Base-by-base conservation (phyloP, 2,888 invertebrate genomes). In the Crematogaster levior region DNA sequence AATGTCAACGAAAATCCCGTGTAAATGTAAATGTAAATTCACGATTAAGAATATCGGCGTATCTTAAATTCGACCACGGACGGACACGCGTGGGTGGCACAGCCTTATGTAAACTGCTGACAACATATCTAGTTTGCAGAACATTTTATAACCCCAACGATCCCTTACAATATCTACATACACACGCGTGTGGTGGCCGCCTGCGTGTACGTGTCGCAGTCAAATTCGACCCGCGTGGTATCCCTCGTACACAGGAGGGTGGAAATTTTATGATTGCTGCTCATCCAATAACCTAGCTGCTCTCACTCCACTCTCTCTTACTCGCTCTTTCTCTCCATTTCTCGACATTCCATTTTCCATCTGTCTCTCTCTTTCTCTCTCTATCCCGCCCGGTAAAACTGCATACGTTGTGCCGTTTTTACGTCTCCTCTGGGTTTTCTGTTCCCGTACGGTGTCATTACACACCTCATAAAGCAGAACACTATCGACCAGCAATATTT, bases 361-460 rank as follows among this genome's bases (percentile, higher is more conserved):
- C 48, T 48, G 18, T 73, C n/a, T 73, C 61, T 37, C 61, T 40
- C 2, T 40, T 24, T 58, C 34, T 21, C 66, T 61, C 66, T 65
- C 9, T 40, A 30, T 82, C 37, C 18, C 66, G 27, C 48, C 53
- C 65, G 86, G 90, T 91, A 90, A 91, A 91, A 91, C 88, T 92
- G 91, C 90, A 91, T 90, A 91, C 88, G 90, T 85, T 89, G 89
- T 87, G 85, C 85, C 86, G 89, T 88, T 93, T 94, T 94, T 93
- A 94, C 93, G 93, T 93, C 92, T 94, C 94, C 94, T 93, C 88
- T 92, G 94, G 94, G 94, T 90, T 91, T 92, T 90, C 86, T 88
- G 84, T 86, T 87, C 87, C 90, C 91, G 88, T 90, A 89, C 90
- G 90, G 90, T 88, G 90, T 91, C 92, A 92, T 94, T 93, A 92